Conservation (phyloP, 2,888 invertebrate genomes). For the Ischnura elegans region DNA sequence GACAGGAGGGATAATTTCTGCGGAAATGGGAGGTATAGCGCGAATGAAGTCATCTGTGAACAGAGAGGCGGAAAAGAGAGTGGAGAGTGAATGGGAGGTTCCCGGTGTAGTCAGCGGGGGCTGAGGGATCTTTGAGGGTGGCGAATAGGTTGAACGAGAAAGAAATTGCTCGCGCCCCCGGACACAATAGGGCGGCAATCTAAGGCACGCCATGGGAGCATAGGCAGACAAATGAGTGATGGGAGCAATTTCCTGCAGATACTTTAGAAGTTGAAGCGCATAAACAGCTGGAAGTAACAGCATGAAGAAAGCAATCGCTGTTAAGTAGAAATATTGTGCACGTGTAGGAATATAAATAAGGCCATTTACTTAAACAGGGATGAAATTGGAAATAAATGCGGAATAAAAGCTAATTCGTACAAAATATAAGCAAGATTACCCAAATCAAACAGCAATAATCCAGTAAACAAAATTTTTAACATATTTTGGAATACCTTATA, state of each 20-base stretch:
- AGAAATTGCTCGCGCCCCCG: background rate
- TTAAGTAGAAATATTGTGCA: too few species aligned
- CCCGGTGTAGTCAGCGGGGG: background rate
- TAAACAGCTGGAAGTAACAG: background rate
- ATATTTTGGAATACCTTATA: too few species aligned
- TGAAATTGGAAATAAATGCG: too few species aligned
- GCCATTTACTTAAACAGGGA: too few species aligned
- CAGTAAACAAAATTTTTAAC: too few species aligned
- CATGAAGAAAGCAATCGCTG: too few species aligned
- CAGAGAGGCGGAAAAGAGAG: background rate
- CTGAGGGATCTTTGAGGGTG: too few species aligned
- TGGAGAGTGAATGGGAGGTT: background rate
- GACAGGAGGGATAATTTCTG: background rate
- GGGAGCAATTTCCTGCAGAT: conserved; percentile 25
- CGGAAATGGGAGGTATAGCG: background rate
- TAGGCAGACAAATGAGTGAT: background rate
- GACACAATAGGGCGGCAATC: background rate
- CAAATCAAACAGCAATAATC: too few species aligned
- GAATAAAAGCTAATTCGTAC: too few species aligned
- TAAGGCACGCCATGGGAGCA: background rate
- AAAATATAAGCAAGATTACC: too few species aligned
- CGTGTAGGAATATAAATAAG: too few species aligned
- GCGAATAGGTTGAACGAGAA: background rate
- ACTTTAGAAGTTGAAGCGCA: background rate
- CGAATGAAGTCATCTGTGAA: background rate